Evolutionary conservation across 1,140 invertebrate genomes (phyloP), one percentile per base, ranked within the genome.

Genomic region (Arctopsyche grandis): DNA sequence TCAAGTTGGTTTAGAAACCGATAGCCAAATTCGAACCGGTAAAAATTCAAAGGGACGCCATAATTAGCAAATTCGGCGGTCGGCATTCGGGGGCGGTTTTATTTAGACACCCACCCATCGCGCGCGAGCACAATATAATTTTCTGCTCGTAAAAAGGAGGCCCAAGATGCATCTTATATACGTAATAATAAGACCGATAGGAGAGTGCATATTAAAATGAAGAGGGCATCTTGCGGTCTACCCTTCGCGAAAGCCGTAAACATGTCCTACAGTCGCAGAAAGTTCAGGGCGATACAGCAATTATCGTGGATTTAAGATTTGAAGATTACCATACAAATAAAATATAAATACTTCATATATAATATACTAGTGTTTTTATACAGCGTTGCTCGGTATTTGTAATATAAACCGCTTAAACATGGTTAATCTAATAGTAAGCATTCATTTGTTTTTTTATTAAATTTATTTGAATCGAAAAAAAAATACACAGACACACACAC

Each of bases 151-250:
- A 70, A 70, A 70, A 70, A 1, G 14, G 4, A 14, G 14, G 1
- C 22, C 69, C 9, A 5, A 66, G 10, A 66, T 70, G 9, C 10
- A 52, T 44, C 38, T 7, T 22, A 70, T 70, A 70, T 16, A 44
- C 26, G 69, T 70, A 70, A 70, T 44, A 70, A 43, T 38, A 22
- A 29, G 1, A 3, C n/a, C 24, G 22, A 43, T 43, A 38, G 24
- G 63, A 26, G 24, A n/a, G 52, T 66, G 63, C 16, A 66, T 70
- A 70, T 70, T 70, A 70, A 70, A 52, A 52, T 52, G 16, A 52
- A 70, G 21, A 66, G 24, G 60, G 21, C 26, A 29, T 52, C 16
- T 52, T 52, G 48, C 48, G 48, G 48, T 52, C 16, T 16, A 52
- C 16, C 48, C 48, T 52, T 10, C 48, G 48, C 48, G 16, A 52